Percentiles rank a stretch among this genome's conserved stretches.
phyloP scores from a whole-genome alignment of 2,113 vertebrate species.

The Onychostoma macrolepis region DNA sequence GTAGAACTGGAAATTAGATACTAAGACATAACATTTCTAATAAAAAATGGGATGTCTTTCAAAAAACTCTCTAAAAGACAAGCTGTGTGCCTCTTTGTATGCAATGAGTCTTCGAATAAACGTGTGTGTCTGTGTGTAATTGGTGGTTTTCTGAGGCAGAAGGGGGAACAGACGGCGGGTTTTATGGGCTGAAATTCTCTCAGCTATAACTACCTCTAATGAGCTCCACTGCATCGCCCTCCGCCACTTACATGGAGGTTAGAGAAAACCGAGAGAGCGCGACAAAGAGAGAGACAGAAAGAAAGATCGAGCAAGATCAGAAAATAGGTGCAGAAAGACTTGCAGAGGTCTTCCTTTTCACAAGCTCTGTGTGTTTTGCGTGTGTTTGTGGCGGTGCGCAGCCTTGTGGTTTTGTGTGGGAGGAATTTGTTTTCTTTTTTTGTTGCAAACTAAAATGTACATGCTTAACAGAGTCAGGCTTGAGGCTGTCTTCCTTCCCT shows the following conservation, averaged over 20 bases:
- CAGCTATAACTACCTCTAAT: slow-evolving; percentile 70
- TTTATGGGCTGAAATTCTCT: slow-evolving; percentile 63
- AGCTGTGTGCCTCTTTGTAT: not conserved
- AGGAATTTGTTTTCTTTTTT: slow-evolving; percentile 36
- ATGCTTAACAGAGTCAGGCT: slow-evolving; percentile 1
- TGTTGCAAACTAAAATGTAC: slow-evolving; percentile 26
- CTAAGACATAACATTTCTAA: not conserved
- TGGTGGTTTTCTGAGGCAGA: slow-evolving; percentile 20
- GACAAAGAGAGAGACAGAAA: slow-evolving; percentile 55
- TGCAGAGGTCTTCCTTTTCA: not conserved
- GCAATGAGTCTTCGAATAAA: not conserved
- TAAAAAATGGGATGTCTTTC: slow-evolving; percentile 3
- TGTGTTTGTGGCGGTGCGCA: slow-evolving; percentile 20
- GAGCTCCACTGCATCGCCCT: slow-evolving; percentile 66
- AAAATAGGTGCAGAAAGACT: slow-evolving; percentile 29
- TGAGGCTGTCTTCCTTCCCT: slow-evolving; percentile 31
- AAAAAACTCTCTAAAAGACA: slow-evolving; percentile 11
- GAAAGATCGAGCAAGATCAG: slow-evolving; percentile 34
- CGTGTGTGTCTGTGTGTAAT: slow-evolving; percentile 55
- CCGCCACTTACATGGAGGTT: slow-evolving; percentile 49
- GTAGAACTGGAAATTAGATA: not conserved
- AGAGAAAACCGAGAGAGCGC: slow-evolving; percentile 50
- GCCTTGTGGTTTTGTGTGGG: slow-evolving; percentile 30
- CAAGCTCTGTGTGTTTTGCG: slow-evolving; percentile 47
- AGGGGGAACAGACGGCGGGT: slow-evolving; percentile 38